Percentiles rank a stretch among this genome's conserved stretches.
Conservation (phyloP, 2,888 invertebrate species). For the Pachydiplax longipennis region DNA sequence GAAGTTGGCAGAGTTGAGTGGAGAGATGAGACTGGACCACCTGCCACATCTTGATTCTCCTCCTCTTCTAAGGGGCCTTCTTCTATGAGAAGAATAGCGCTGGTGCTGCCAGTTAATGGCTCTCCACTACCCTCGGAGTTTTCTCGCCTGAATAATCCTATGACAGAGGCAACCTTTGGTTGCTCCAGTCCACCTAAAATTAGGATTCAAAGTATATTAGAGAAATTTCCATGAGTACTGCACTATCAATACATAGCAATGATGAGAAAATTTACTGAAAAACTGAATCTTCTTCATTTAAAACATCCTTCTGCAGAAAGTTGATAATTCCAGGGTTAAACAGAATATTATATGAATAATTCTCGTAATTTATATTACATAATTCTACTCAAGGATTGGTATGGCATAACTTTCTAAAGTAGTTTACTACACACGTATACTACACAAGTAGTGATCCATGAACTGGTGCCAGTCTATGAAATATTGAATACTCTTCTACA, state of each 20-base stretch:
- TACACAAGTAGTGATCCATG: no score
- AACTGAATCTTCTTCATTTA: no score
- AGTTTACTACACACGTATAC: no score
- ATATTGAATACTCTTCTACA: no score
- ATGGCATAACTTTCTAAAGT: no score
- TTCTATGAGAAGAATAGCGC: constrained; percentile 68
- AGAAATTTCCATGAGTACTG: neutral
- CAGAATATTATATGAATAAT: no score
- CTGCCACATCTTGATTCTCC: constrained; percentile 12
- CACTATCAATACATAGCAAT: neutral
- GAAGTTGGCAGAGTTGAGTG: constrained; percentile 53
- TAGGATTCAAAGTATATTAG: neutral
- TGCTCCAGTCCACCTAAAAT: constrained; percentile 81
- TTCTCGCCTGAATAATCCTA: constrained; percentile 86
- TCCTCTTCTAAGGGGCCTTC: constrained; percentile 58
- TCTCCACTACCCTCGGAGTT: constrained; percentile 68
- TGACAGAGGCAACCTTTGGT: constrained; percentile 85
- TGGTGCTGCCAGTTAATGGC: constrained; percentile 59
- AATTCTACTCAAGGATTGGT: no score
- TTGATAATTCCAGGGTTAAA: no score
- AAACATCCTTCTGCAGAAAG: no score
- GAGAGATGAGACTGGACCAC: constrained; percentile 34
- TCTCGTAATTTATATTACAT: no score
- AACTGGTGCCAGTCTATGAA: no score
- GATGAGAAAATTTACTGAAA: no score